Percentiles rank a stretch among this genome's conserved stretches.
Conservation (phyloP, 2,113 vertebrate species). For the Esox niger region DNA sequence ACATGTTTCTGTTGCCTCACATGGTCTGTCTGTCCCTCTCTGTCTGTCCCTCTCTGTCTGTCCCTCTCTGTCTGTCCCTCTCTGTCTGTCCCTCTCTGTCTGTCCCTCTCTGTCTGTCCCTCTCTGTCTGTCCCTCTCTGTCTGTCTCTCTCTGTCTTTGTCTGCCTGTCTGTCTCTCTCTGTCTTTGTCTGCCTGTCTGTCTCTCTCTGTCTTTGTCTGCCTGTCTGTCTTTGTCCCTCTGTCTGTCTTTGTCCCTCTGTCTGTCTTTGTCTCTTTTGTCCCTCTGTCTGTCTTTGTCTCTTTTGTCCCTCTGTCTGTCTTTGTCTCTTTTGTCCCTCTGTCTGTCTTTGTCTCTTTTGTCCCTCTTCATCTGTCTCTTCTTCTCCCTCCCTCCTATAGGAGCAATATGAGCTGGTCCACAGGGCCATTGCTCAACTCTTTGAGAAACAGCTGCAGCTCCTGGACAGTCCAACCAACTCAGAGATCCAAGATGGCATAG, state of each 20-base stretch:
- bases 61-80: neutral
- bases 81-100: neutral
- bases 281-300: neutral
- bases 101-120: neutral
- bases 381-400: conserved; percentile 58
- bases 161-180: neutral
- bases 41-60: neutral
- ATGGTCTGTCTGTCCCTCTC: too few relatives aligned
- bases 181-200: conserved; percentile 28
- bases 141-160: neutral
- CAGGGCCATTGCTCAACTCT: conserved; percentile 92
- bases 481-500: conserved; percentile 87
- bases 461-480: conserved; percentile 82
- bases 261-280: conserved; percentile 1
- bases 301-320: conserved; percentile 18
- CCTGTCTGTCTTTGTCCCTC: neutral
- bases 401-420: conserved; percentile 98
- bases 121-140: conserved; percentile 29
- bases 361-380: neutral
- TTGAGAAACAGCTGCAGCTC: conserved; percentile 88
- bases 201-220: neutral
- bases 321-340: neutral
- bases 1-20: neutral
- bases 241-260: neutral
- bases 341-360: conserved; percentile 25